Base-by-base conservation (phyloP, 2,888 invertebrate genomes). In the Plusia festucae region DNA sequence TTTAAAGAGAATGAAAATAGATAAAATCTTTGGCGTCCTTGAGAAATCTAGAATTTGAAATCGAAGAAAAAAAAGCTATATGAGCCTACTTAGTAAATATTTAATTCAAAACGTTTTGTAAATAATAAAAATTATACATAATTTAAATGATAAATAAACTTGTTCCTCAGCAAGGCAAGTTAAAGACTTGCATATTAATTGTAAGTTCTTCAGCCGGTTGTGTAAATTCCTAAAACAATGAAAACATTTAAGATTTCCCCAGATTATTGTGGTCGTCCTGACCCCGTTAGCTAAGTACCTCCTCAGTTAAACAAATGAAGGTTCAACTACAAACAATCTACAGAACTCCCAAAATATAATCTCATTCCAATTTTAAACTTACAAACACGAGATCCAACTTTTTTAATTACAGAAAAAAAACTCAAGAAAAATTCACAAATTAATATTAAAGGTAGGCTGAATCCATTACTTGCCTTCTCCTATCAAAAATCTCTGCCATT, bases 401-500 rank as follows among this genome's bases (percentile, higher is more conserved):
- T 80, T 65, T 66, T 71, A 71, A 79, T 82, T 76, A 76, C 62
- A 69, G 64, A 77, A 78, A 76, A 70, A 78, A 74, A 73, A 76
- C 62, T 53, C 65, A 72, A 76, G 72, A 65, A 65, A 67, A 78
- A 70, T 58, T 69, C 68, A 80, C 74, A 82, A 85, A 84, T 86
- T 88, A 86, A 88, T 86, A 85, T 83, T 70, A 82, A 83, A 82
- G 77, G 80, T 85, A 81, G 79, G 77, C 84, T 62, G 78, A 83
- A 85, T 81, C 78, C 84, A 92, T 92, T 90, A 90, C 85, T 89
- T 85, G 86, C 66, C 72, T 63, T 81, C 81, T 81, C 76, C 87
- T 90, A 91, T 91, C 91, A 91, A 90, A 91, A 91, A 93, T 93
- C 93, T 93, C 89, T 55, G 90, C 85, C 86, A 76, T 90, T 93